Base-by-base conservation (phyloP, 2,888 invertebrate species). In the Megamerina dolium region DNA sequence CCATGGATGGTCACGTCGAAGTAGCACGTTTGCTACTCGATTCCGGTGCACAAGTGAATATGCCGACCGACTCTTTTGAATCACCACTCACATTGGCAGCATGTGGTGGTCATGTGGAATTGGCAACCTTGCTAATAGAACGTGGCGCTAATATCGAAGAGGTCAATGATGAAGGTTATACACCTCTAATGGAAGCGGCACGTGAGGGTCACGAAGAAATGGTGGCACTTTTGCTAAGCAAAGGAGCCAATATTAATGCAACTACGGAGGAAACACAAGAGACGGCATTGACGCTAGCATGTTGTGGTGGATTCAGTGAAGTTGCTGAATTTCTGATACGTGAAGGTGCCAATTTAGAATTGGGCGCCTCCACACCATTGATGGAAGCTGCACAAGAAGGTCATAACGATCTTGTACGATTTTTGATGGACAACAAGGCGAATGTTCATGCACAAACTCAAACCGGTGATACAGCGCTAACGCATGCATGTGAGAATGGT, bases 371-470 rank as follows among this genome's bases (percentile, higher is more conserved):
- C 42, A 96, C 96, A 12, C 96, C 97, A 1, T 77, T 99, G 4
- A 97, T 97, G 94, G 97, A 99, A 74, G 96, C 97, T 31, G 87
- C 95, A 4, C 97, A 97, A 73, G 97, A 97, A 71, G 97, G 96
- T 12, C 96, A 96, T 65, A 76, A 93, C 16, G 94, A 95, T 63
- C 81, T 96, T 45, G 95, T 72, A 42, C 80, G 87, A 69, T 92
- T 87, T 73, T 78, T 93, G 37, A 70, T 93, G 48, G 85, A 86
- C 68, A 83, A 84, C 56, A 82, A 84, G 58, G 93, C 94, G 41
- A 87, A 91, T 74, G 92, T 94, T 45, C 87, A 92, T 73, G 92
- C 94, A 16, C 87, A 87, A 73, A 95, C 95, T 26, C 91, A 90
- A 70, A 93, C 94, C 30, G 90, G 91, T 48, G 94, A 95, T 72